phyloP scores from a whole-genome alignment of 2,888 invertebrate genomes.

The Sclerodermus sp. region DNA sequence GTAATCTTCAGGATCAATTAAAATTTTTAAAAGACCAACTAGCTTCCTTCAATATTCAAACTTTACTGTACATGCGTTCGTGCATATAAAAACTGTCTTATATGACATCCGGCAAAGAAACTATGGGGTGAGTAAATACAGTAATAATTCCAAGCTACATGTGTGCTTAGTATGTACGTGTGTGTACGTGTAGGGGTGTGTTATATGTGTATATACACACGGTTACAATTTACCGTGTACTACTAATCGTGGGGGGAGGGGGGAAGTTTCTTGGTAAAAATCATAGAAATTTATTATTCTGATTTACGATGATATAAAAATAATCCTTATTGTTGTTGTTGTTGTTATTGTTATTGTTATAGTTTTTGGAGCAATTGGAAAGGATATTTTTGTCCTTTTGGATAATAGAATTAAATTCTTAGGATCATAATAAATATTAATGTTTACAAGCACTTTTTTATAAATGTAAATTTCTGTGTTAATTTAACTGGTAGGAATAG shows the following conservation, averaged over 20 bases:
- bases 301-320: not conserved
- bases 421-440: not conserved
- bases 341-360: no score
- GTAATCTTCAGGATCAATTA: no score
- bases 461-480: no score
- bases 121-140: slow-evolving; percentile 71
- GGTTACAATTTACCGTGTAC: not conserved
- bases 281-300: no score
- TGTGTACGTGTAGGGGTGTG: slow-evolving; percentile 23
- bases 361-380: no score
- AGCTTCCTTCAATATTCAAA: no score
- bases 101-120: slow-evolving; percentile 81
- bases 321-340: no score
- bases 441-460: not conserved
- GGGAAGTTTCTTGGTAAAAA: not conserved
- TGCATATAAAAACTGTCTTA: no score
- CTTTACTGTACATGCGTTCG: no score
- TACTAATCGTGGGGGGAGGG: slow-evolving; percentile 12
- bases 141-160: no score
- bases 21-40: no score
- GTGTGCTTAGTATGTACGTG: slow-evolving; percentile 53
- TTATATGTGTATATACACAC: not conserved
- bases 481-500: no score
- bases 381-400: not conserved
- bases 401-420: not conserved